Percentiles rank a stretch among this genome's conserved stretches.
Evolutionary conservation across 2,113 vertebrate genomes (phyloP).

Genomic region (Motacilla tschutschensis): DNA sequence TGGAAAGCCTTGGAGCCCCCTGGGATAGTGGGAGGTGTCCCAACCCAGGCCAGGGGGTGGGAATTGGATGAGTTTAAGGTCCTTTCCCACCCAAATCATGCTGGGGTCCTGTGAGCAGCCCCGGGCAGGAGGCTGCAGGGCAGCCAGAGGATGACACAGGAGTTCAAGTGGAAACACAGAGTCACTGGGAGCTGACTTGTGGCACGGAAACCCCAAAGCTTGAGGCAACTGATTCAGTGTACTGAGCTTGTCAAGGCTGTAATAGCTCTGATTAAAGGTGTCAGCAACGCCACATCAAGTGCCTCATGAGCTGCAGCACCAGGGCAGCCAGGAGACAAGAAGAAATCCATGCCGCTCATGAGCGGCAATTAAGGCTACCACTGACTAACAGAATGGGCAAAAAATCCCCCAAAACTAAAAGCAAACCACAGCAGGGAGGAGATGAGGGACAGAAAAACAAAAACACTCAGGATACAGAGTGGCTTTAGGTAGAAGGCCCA

Average conservation of each 20-base stretch:
- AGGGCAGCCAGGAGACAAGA: background rate
- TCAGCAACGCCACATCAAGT: background rate
- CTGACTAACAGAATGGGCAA: background rate
- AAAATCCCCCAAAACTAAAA: background rate
- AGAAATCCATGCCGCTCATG: rapidly evolving
- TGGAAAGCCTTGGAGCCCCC: background rate
- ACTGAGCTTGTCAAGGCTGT: background rate
- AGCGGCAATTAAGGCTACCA: background rate
- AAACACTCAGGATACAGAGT: background rate
- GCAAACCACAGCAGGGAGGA: rapidly evolving
- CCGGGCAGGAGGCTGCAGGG: background rate
- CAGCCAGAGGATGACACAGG: background rate
- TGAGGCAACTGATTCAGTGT: background rate
- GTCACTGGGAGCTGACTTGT: background rate
- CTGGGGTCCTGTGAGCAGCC: background rate
- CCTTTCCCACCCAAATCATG: background rate
- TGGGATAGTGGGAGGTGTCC: background rate
- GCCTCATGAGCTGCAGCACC: background rate
- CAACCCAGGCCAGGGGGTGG: background rate
- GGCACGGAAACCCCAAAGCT: background rate
- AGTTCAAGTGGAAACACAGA: background rate
- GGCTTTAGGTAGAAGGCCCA: background rate
- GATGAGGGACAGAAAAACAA: background rate
- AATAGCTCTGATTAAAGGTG: background rate
- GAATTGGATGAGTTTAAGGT: background rate